Evolutionary conservation across 2,797 vertebrate genomes (phyloP), one percentile per base, ranked within the genome.

Genomic region (Phaenicophaeus curvirostris): DNA sequence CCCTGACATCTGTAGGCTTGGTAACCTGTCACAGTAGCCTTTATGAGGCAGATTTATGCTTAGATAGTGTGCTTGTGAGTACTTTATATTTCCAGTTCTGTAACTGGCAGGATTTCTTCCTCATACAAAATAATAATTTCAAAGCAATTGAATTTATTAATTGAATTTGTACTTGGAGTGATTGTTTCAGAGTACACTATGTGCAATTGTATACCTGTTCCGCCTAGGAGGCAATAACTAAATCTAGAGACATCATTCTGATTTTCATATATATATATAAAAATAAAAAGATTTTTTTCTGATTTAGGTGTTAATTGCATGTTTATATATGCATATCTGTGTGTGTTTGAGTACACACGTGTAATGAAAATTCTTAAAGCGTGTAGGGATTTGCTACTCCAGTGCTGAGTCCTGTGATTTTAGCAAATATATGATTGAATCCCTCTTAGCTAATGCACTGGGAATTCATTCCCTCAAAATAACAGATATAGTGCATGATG

Each of bases 31-130:
- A 92, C 25, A 33, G 33, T 25, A 75, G 41, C 20, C 28, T 91
- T 93, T 86, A 86, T 54, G 80, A 89, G 66, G 37, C 35, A 91
- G 55, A 94, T 96, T 96, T 97, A 93, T 90, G 51, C 21, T 73
- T 46, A 67, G 78, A 53, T 19, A 50, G 35, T 73, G 35, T 75
- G 23, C 62, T 92, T 54, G 21, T 61, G 59, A 86, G 19, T 23
- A n/a, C 31, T 78, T 91, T 31, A 50, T 12, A 10, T 83, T 91
- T 74, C 25, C n/a, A n/a, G 8, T 92, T 66, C 28, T 68, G n/a
- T 74, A 92, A 86, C 1, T 72, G 42, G 15, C 27, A 63, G 35
- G n/a, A 78, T 87, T 84, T 18, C 14, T 85, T 83, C 87, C 14
- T 67, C 30, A 9, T 19, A 53, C 2, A 15, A 79, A 69, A 16